A percentile compares a stretch with the other conserved stretches of the same genome.
phyloP scores from a whole-genome alignment of 1,140 invertebrate species.

The Eumaeus atala region DNA sequence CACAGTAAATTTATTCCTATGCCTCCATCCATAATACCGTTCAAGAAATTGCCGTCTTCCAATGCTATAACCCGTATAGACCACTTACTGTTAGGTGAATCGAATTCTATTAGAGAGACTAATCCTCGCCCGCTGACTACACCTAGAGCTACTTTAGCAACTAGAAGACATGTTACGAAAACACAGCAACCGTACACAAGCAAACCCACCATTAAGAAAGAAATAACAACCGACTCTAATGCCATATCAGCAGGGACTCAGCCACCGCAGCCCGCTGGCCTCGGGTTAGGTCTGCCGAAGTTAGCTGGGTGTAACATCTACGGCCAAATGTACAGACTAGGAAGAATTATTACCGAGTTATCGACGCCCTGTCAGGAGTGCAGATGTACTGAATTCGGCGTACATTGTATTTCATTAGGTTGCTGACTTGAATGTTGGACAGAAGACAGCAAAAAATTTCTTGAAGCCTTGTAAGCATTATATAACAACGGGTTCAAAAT shows the following conservation, averaged over 20 bases:
- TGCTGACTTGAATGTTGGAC: conserved; percentile 70
- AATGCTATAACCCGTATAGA: conserved; percentile 55
- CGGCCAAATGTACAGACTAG: conserved; percentile 90
- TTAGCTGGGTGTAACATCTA: conserved; percentile 94
- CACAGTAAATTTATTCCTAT: conserved; percentile 35
- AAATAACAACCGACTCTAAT: background rate
- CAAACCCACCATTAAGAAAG: conserved; percentile 31
- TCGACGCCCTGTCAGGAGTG: conserved; percentile 88
- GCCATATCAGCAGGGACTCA: background rate
- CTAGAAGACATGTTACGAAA: conserved; percentile 26
- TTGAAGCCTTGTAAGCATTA: no score
- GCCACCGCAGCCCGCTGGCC: conserved; percentile 15
- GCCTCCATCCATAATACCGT: conserved; percentile 19
- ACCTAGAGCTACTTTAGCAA: conserved; percentile 25
- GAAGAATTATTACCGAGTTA: conserved; percentile 87
- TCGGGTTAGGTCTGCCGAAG: conserved; percentile 78
- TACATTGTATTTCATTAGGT: conserved; percentile 84
- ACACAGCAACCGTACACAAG: conserved; percentile 28
- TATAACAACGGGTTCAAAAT: no score
- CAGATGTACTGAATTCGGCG: conserved; percentile 89
- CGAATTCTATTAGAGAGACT: conserved; percentile 47
- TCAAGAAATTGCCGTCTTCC: conserved; percentile 30
- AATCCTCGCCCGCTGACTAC: conserved; percentile 27
- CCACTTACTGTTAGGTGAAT: conserved; percentile 59
- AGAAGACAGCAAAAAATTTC: no score